Conservation (phyloP, 2,113 vertebrate species). For the Silurus meridionalis region DNA sequence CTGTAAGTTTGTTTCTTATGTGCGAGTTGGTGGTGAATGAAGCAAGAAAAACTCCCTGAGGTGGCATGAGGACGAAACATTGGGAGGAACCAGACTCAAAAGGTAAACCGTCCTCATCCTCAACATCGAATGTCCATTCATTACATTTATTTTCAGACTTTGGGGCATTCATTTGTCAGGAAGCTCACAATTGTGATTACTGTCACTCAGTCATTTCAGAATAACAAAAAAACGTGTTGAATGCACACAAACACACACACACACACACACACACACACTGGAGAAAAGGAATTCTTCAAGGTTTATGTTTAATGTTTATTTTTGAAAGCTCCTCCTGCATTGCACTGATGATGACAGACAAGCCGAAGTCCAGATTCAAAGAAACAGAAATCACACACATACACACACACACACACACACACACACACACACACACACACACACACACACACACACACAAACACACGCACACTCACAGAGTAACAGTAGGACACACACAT, state of each 20-base stretch:
- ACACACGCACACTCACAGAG: constrained; percentile 7
- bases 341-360: constrained; percentile 60
- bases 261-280: constrained; percentile 30
- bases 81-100: too few species aligned
- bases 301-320: constrained; percentile 63
- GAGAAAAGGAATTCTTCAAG: constrained; percentile 58
- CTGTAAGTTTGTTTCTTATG: too few species aligned
- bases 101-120: too few species aligned
- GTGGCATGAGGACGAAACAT: too few species aligned
- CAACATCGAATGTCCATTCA: too few species aligned
- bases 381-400: constrained; percentile 54
- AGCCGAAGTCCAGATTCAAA: constrained; percentile 55
- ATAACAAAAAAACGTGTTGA: not conserved
- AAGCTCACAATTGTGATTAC: not conserved
- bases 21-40: too few species aligned
- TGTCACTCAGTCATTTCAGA: not conserved
- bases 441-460: constrained; percentile 12
- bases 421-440: constrained; percentile 17
- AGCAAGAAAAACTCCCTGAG: too few species aligned
- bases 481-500: too few species aligned
- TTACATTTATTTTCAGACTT: not conserved
- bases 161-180: not conserved
- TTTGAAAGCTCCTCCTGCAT: constrained; percentile 49
- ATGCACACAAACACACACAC: constrained; percentile 12
- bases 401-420: constrained; percentile 45